Base-by-base conservation (phyloP, 2,888 invertebrate species). In the Lissonota sp. region DNA sequence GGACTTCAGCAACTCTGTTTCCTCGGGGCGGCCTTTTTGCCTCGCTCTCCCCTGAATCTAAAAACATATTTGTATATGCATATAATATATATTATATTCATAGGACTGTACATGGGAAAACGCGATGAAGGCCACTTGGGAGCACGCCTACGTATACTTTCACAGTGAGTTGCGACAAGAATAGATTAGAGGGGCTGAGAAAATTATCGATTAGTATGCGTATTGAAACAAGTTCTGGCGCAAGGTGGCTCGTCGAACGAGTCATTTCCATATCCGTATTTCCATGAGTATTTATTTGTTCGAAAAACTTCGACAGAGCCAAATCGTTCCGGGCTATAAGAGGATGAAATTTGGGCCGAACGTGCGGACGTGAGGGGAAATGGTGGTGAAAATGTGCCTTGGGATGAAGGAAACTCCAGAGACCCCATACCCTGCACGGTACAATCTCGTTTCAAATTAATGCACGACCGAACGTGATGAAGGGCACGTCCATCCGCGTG, bases 381-480 rank as follows among this genome's bases (percentile, higher is more conserved):
- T 42, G 16, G 1, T 6, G 6, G 16, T 42, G 51, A n/a, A 26
- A 8, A n/a, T 0, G 26, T 63, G 67, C 4, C 6, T 26, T 16
- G 10, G 10, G 8, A 67, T 55, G 8, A 67, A 8, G 44, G 7
- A 8, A 67, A n/a, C 53, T 67, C 42, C 1, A 26, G 26, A 44
- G 14, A 57, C 12, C 37, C 6, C 26, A 26, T 44, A 6, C 26
- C 6, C 3, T 40, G 26, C 26, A 12, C 69, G 16, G 8, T n/a
- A 86, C 84, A 86, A 88, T 87, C 87, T 87, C 85, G 86, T 87
- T 85, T 66, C 79, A 83, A 83, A 87, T 87, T 87, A 88, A 87
- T 88, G 87, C 80, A 82, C 82, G 80, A 57, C 10, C 26, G 40
- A 40, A 5, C 37, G 8, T 26, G 44, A 69, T 44, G 69, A 57